Conservation (phyloP, 2,888 invertebrate species). For the Willowsia nigromaculata region DNA sequence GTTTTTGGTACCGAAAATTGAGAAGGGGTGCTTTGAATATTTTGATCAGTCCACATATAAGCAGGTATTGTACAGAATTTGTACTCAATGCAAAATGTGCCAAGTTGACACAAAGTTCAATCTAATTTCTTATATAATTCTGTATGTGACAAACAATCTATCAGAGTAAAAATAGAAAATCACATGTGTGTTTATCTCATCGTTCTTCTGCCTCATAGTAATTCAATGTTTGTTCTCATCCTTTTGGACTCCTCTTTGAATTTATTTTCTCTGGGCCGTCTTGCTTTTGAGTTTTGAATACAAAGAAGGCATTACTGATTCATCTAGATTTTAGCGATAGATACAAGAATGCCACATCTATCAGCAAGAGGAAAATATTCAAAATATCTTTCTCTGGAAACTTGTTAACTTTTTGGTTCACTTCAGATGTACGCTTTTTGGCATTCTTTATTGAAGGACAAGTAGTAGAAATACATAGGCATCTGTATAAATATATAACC, state of each 20-base stretch:
- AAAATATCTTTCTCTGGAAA: conserved; percentile 54
- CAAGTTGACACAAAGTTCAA: too few species aligned
- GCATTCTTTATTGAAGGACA: conserved; percentile 57
- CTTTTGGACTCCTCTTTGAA: too few species aligned
- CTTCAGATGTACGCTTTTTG: not conserved
- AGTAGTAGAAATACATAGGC: not conserved
- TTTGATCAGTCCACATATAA: too few species aligned
- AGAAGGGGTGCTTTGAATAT: too few species aligned
- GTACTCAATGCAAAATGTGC: too few species aligned
- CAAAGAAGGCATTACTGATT: not conserved
- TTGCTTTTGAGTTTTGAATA: not conserved
- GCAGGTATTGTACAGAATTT: too few species aligned
- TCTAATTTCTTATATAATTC: too few species aligned
- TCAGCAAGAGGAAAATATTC: conserved; percentile 20
- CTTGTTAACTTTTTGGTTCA: conserved; percentile 35
- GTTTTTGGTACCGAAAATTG: too few species aligned
- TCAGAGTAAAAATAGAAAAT: too few species aligned
- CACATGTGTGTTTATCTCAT: too few species aligned
- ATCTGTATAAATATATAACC: not conserved
- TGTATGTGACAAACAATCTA: too few species aligned
- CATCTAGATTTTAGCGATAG: not conserved
- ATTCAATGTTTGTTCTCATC: not conserved
- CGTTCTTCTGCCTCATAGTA: not conserved
- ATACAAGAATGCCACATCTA: not conserved
- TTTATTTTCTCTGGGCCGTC: not conserved